Base-by-base conservation (phyloP, 2,888 invertebrate genomes). In the Frankliniella intonsa region DNA sequence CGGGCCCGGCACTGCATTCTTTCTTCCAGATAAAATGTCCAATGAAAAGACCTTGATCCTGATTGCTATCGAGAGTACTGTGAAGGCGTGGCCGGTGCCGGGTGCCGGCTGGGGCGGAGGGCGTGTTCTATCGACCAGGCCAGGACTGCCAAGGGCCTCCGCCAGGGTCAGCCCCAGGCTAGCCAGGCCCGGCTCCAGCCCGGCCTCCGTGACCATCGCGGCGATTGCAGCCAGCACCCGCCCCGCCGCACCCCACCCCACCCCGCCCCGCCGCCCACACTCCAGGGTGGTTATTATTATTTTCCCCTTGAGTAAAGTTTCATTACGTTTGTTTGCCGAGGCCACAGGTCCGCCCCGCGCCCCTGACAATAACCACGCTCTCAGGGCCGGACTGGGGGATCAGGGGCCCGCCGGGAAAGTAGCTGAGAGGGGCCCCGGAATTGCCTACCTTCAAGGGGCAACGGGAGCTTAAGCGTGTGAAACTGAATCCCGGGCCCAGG, bases 11-110 rank as follows among this genome's bases (percentile, higher is more conserved):
- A 14, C 62, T 62, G 62, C 62, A 81, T 17, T 65, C 27, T 51
- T 69, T 80, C 38, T 38, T 38, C 38, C 38, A 38, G 80, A 79
- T 69, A 82, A 84, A 83, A 82, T 82, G 83, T 84, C 83, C 83
- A 84, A 87, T 85, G 81, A 76, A 80, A 82, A 80, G 83, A 80
- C 62, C 82, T 38, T 81, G 50, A 55, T 49, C 55, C 27, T 49
- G 89, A 76, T 76, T 76, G 25, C 69, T 76, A 76, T 76, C 69
- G 69, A 76, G 69, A 25, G 69, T 8, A 3, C 69, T 12, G 69
- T 12, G 22, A 8, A 25, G 69, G 69, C 8, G 62, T 62, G 62
- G 62, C 62, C 5, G 62, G 62, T 14, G 14, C 62, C n/a, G n/a
- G n/a, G n/a, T n/a, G 62, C 12, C 62, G 62, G 38, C 38, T 62